Base-by-base conservation (phyloP, 1,140 invertebrate species). In the Trachymyrmex cornetzi region DNA sequence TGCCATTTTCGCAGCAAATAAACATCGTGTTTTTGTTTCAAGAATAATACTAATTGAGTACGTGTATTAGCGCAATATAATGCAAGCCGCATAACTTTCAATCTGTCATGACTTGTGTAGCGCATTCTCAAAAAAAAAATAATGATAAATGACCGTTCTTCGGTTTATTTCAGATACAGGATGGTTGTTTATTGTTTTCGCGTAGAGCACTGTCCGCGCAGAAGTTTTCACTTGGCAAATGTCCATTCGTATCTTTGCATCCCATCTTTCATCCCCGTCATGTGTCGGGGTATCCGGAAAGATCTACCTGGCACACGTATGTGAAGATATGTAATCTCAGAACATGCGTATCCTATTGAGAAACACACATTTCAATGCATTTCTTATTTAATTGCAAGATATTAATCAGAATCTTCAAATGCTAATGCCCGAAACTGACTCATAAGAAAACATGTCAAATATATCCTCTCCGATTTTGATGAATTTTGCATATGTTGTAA, bases 151-250 rank as follows among this genome's bases (percentile, higher is more conserved):
- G 16, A 30, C 30, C 61, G 61, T 34, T 34, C 61, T 34, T 19
- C 27, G 3, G 14, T 64, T 64, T 64, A 64, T 64, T 34, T 64
- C 61, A 34, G 61, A 27, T 61, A 84, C 7, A 34, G 7, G 19
- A 84, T 24, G 9, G 81, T 88, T 88, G 75, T 86, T 86, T 88
- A 80, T 80, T 86, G 61, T 86, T 86, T 86, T 86, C 67, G 24
- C 34, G n/a, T 34, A 50, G 67, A 86, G 63, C 50, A 74, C 55
- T 88, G 67, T 74, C 75, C 87, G 67, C 57, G 34, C 34, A 72
- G 57, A 86, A 55, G 3, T 55, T 53, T 44, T 72, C 64, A 38
- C 53, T 55, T 88, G 87, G 87, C 87, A 86, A 66, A 14, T 19
- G 16, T 81, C 77, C 77, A 69, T 27, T 16, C 19, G 5, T 3